Percentiles rank a stretch among this genome's conserved stretches.
These are phyloP conservation scores for Xiphophorus birchmanni DNA, from an alignment of 2,797 vertebrate genomes.

Conservation along the genomic window DNA sequence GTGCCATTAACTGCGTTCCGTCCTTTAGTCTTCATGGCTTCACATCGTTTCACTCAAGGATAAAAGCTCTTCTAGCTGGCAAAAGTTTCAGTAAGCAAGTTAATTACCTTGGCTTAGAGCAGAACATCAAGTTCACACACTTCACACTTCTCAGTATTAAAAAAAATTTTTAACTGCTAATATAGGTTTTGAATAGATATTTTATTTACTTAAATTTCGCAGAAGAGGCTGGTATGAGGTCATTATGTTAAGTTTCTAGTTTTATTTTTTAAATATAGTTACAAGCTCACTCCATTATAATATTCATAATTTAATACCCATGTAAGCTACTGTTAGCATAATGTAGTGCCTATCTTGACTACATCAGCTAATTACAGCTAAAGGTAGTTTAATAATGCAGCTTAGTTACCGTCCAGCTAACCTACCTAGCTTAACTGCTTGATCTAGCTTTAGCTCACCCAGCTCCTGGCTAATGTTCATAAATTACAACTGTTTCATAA, in stretches of 20 bases:
- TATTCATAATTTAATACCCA: neutral
- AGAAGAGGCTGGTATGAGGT: neutral
- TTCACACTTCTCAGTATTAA: neutral
- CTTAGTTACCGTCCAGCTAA: neutral
- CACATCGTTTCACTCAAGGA: neutral
- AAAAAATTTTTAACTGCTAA: too few species aligned
- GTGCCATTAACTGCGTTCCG: neutral
- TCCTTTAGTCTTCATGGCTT: neutral
- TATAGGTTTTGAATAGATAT: neutral
- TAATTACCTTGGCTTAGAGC: slow-evolving; percentile 1
- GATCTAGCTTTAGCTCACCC: neutral
- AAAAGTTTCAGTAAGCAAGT: slow-evolving; percentile 4
- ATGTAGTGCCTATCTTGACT: neutral
- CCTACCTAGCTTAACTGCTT: neutral
- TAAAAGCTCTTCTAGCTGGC: slow-evolving; percentile 2
- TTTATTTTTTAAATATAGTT: neutral
- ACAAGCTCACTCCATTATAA: neutral
- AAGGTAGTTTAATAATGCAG: neutral
- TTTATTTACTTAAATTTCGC: neutral
- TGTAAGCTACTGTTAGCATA: neutral
- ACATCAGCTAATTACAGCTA: neutral
- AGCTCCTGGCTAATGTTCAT: neutral
- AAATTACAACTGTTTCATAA: neutral
- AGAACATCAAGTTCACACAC: neutral
- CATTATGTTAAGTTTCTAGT: neutral